Base-by-base conservation (phyloP, 2,888 invertebrate genomes). In the Agelastica alni region DNA sequence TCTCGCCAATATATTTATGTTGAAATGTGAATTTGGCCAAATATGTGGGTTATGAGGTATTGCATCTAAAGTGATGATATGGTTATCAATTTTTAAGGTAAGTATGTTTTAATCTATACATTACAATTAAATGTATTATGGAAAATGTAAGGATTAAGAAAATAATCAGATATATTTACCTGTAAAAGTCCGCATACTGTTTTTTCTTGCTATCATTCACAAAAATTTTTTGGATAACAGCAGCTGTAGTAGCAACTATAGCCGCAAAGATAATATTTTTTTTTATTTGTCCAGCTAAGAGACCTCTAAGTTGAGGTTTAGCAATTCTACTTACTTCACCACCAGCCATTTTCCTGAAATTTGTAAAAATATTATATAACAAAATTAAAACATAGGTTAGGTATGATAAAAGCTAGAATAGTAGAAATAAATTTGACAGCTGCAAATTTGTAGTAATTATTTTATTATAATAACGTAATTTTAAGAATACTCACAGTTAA, bases 131-230 rank as follows among this genome's bases (percentile, higher is more conserved):
- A n/a, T n/a, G n/a, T n/a, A n/a, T n/a, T n/a, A n/a, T n/a, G n/a
- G n/a, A n/a, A n/a, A n/a, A n/a, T n/a, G n/a, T n/a, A n/a, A n/a
- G n/a, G n/a, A n/a, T n/a, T n/a, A n/a, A n/a, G n/a, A n/a, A n/a
- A n/a, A n/a, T n/a, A n/a, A n/a, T n/a, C n/a, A n/a, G n/a, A n/a
- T 22, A 12, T 26, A 76, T 79, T 80, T 80, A 92, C 93, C 82
- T 86, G 81, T 91, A 90, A 74, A 86, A 93, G 26, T 89, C 86
- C 30, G 82, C 85, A 65, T 91, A 91, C 43, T 74, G 77, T 6
- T 75, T 70, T 63, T 81, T 85, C 47, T 83, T 81, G 0, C 81
- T 80, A 36, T 82, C 76, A 44, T 77, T 80, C 14, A 85, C 63
- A 0, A 81, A 22, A 0, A 79, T 2, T 64, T 87, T 85, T 54